Conservation (phyloP, 2,888 invertebrate species). For the Drosophila lacicola region DNA sequence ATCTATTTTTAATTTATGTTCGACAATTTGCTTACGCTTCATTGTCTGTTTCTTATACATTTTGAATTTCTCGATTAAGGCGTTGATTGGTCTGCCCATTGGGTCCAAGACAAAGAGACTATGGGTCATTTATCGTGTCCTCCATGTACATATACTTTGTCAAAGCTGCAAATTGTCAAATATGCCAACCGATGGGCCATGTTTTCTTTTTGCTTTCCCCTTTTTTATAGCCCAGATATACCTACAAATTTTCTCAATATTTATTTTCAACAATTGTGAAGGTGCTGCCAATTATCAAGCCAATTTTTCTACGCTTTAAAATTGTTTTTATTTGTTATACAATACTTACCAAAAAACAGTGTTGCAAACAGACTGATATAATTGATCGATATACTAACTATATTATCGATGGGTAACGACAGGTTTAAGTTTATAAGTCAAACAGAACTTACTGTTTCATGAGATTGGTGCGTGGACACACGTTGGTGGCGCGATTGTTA, state of each 20-base stretch:
- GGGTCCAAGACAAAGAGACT: too few relatives aligned
- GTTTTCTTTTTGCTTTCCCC: background rate
- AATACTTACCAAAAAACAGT: conserved; percentile 18
- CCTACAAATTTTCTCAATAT: background rate
- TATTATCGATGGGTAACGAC: background rate
- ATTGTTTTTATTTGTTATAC: background rate
- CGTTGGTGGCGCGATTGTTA: conserved; percentile 98
- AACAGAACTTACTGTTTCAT: conserved; percentile 97
- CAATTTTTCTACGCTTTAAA: background rate
- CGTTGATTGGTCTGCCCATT: background rate
- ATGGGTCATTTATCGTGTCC: background rate
- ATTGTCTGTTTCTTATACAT: background rate
- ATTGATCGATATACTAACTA: conserved; percentile 11
- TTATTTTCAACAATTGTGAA: background rate
- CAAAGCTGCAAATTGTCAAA: background rate
- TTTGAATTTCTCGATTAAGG: background rate
- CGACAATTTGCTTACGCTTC: background rate
- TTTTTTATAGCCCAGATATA: background rate
- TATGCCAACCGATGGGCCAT: background rate
- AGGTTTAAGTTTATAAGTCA: background rate
- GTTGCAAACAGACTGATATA: background rate
- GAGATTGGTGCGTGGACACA: conserved; percentile 96
- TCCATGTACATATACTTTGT: background rate
- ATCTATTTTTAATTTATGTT: conserved; percentile 1
- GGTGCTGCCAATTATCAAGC: background rate